Base-by-base conservation (phyloP, 2,888 invertebrate genomes). In the Timema cristinae region DNA sequence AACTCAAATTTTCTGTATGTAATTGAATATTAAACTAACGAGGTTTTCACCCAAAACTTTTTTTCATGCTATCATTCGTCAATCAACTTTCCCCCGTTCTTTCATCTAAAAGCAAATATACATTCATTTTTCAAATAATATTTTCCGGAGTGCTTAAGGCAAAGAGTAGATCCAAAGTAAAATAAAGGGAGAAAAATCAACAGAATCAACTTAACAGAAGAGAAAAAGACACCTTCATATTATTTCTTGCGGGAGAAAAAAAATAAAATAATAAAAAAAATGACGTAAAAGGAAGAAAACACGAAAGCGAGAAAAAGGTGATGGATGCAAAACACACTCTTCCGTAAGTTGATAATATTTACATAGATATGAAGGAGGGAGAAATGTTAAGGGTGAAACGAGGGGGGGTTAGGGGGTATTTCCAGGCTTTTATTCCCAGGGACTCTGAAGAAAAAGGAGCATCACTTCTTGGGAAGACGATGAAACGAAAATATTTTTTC, bases 401-500 rank as follows among this genome's bases (percentile, higher is more conserved):
- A 8, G 59, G 2, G 63, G 63, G 9, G 13, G 15, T 2, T 9
- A 15, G 13, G 47, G 63, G 63, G 32, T 63, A 48, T 63, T 63
- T 63, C 48, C 48, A 32, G 32, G 63, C 63, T 63, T 63, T 32
- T 48, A 48, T 13, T 63, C 63, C 16, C 16, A 11, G 63, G 47
- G 63, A 48, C 48, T 63, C 16, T 15, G 16, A 48, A 32, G 7
- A 8, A 15, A 48, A 15, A 15, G 63, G 63, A 15, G 47, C 63
- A 13, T 63, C 63, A 63, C 63, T 63, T 63, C 63, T 63, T 32
- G 61, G 16, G 47, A 78, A 79, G 79, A 79, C 80, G 81, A 81
- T 81, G 80, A 78, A 81, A 82, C 79, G 78, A 81, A 81, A 81
- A 81, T 80, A 82, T 81, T 80, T 80, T 80, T 78, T 79, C 77